phyloP scores from a whole-genome alignment of 1,140 invertebrate genomes.

The Macrosteles quadrilineatus region DNA sequence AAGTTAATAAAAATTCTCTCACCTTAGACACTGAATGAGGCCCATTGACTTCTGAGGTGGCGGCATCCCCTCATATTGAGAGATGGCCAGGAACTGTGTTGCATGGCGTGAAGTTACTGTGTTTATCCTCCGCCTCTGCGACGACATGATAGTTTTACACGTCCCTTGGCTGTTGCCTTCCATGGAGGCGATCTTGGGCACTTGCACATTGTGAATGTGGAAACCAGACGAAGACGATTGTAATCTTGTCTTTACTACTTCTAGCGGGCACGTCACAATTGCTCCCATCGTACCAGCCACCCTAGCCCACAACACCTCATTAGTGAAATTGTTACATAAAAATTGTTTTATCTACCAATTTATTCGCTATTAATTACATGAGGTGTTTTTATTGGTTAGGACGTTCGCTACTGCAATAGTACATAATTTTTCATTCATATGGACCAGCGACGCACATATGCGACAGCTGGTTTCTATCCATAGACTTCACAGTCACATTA shows the following conservation, averaged over 20 bases:
- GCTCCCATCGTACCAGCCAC: slow-evolving; percentile 94
- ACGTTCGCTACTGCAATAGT: too few species aligned
- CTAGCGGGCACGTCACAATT: slow-evolving; percentile 95
- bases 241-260: slow-evolving; percentile 97
- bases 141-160: slow-evolving; percentile 52
- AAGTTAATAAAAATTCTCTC: too few species aligned
- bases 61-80: slow-evolving; percentile 57
- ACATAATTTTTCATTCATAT: too few species aligned
- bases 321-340: neutral
- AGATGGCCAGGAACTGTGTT: slow-evolving; percentile 59
- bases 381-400: too few species aligned
- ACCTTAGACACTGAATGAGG: slow-evolving; percentile 70
- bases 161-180: slow-evolving; percentile 53
- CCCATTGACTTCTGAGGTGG: slow-evolving; percentile 53
- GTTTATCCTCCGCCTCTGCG: slow-evolving; percentile 53
- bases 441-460: too few species aligned
- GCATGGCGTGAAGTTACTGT: slow-evolving; percentile 47
- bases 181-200: slow-evolving; percentile 52
- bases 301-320: slow-evolving; percentile 57
- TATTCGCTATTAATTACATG: neutral
- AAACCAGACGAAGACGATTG: slow-evolving; percentile 86
- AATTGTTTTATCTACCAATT: neutral
- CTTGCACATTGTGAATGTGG: slow-evolving; percentile 46
- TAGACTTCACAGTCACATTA: too few species aligned
- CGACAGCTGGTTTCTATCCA: too few species aligned